Conservation (phyloP, 2,797 vertebrate genomes). For the Peromyscus melanophrys region DNA sequence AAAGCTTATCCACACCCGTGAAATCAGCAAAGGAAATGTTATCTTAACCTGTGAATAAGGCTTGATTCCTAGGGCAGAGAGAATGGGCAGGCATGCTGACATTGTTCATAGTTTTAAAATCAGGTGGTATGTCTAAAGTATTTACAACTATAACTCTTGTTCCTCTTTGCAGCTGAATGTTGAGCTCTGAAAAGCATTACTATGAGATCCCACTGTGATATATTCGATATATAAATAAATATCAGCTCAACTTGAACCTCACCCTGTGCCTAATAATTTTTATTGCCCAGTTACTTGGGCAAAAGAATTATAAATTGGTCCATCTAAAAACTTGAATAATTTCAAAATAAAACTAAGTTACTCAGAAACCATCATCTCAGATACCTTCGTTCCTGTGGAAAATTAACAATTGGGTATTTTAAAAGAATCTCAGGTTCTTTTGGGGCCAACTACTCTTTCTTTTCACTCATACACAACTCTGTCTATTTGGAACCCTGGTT, state of each 20-base stretch:
- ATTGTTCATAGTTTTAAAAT: constrained; percentile 62
- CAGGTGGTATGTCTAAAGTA: neutral
- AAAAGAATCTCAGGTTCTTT: constrained; percentile 38
- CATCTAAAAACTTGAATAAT: neutral
- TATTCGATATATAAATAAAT: constrained; percentile 18
- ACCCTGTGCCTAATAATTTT: neutral
- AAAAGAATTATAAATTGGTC: constrained; percentile 24
- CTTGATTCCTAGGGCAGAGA: constrained; percentile 25
- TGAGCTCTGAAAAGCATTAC: constrained; percentile 27
- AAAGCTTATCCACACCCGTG: neutral
- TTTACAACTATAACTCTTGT: constrained; percentile 36
- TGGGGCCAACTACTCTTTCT: constrained; percentile 21
- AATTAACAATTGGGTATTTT: constrained; percentile 38
- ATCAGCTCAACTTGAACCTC: constrained; percentile 1
- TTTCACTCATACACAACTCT: constrained; percentile 39
- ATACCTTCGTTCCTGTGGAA: neutral
- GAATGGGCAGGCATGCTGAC: neutral
- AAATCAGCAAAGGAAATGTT: constrained; percentile 61
- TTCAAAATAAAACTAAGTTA: constrained; percentile 61
- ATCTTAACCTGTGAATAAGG: constrained; percentile 58
- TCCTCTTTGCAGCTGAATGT: constrained; percentile 27
- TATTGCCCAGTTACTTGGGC: neutral
- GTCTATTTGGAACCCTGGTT: neutral
- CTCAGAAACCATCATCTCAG: constrained; percentile 11
- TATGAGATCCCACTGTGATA: constrained; percentile 58